Percentiles rank a stretch among this genome's conserved stretches.
Evolutionary conservation across 2,797 vertebrate species (phyloP).

Genomic region (Ispidina picta): DNA sequence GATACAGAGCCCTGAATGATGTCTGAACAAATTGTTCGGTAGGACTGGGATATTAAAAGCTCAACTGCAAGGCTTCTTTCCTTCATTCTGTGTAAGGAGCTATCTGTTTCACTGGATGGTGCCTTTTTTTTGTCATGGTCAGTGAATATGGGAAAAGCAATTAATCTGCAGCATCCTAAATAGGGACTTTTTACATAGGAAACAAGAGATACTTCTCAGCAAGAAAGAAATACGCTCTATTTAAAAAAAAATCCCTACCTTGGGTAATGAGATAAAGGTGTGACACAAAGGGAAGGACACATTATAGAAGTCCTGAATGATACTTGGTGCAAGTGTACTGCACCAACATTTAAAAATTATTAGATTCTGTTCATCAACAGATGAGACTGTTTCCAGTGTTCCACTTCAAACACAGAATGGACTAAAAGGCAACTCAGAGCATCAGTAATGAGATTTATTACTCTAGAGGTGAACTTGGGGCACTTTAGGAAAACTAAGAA

Average conservation of each 20-base stretch:
- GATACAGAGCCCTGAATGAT: not conserved
- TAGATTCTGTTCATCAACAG: not conserved
- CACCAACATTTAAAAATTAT: not conserved
- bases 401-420: slow-evolving; percentile 1
- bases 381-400: not conserved
- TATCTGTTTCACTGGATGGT: not conserved
- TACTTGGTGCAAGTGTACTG: not conserved
- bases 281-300: not conserved
- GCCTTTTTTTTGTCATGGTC: not conserved
- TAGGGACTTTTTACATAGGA: not conserved
- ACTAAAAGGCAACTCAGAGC: not conserved
- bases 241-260: not conserved
- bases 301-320: not conserved
- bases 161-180: not conserved
- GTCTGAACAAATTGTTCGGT: not conserved
- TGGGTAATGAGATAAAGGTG: not conserved
- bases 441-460: not conserved
- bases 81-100: not conserved
- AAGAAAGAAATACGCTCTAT: not conserved
- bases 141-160: not conserved
- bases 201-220: not conserved
- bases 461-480: not conserved
- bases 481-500: not conserved
- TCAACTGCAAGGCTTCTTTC: not conserved
- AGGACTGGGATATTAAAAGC: not conserved